Conservation (phyloP, 2,113 vertebrate genomes). For the Entomyzon cyanotis region DNA sequence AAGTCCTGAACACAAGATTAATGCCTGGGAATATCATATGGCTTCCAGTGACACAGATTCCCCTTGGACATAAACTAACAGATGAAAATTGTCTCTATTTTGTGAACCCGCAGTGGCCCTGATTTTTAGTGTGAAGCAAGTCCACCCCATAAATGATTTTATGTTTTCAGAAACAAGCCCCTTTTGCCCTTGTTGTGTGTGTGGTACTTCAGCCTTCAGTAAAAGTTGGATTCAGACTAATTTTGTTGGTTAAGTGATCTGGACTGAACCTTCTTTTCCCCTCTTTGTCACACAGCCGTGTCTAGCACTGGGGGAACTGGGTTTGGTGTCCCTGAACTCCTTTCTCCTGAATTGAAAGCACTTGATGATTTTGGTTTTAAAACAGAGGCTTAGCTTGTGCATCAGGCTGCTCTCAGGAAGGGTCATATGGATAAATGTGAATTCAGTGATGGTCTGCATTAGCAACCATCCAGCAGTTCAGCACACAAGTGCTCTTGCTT, state of each 20-base stretch:
- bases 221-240: not conserved
- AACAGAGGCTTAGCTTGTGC: not conserved
- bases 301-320: not conserved
- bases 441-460: not conserved
- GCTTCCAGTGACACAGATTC: not conserved
- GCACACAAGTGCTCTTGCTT: not conserved
- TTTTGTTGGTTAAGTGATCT: not conserved
- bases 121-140: not conserved
- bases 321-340: not conserved
- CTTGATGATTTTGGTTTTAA: not conserved
- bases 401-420: not conserved
- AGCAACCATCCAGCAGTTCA: not conserved
- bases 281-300: not conserved
- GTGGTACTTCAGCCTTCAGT: not conserved
- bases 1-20: not conserved
- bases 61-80: not conserved
- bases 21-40: not conserved
- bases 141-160: not conserved
- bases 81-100: not conserved
- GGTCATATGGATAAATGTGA: not conserved
- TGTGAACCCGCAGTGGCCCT: not conserved
- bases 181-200: not conserved
- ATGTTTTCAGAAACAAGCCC: not conserved
- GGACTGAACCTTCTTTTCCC: not conserved
- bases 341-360: not conserved